Evolutionary conservation across 2,797 vertebrate species (phyloP), one percentile per base, ranked within the genome.

Genomic region (Onychomys torridus): DNA sequence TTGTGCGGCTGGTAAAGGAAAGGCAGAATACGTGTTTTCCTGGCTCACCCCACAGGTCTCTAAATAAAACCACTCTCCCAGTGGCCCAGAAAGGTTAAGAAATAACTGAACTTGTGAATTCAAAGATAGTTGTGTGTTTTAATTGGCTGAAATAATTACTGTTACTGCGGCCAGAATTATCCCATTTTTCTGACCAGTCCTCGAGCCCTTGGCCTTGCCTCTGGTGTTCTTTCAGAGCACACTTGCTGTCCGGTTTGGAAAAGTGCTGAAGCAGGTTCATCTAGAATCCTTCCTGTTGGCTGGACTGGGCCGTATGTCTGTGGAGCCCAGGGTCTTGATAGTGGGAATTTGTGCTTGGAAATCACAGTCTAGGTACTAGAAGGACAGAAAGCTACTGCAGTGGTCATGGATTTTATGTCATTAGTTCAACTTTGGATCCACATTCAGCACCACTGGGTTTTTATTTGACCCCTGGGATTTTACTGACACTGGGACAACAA

Each of bases 71-170:
- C 25, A 6, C 27, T 73, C 19, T n/a, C 82, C 34, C 32, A 76
- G 0, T 17, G 46, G 46, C 55, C 43, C 84, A 10, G 23, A 71
- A 73, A 55, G 59, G 55, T 37, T 93, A 77, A 71, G 49, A 89
- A 63, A 40, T 27, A 85, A 86, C 65, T 40, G 49, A 75, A 34
- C 16, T 55, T 12, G 52, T 21, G 43, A 52, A 10, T 81, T 65
- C 61, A 73, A 82, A 79, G 55, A n/a, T 11, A 57, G 91, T 89
- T 65, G 5, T 88, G 17, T 89, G 61, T 91, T 93, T 96, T 79
- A 86, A 14, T 21, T 8, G 11, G 40, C 37, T 76, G 49, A 25
- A 87, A 43, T 86, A 83, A 92, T 67, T 67, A n/a, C 10, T 14
- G 43, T 84, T 37, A 32, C 6, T 29, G 49, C 63, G 61, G 61